These are phyloP conservation scores for Malthinus seriepunctatus DNA, from an alignment of 2,888 invertebrate species.

Conservation along the genomic window DNA sequence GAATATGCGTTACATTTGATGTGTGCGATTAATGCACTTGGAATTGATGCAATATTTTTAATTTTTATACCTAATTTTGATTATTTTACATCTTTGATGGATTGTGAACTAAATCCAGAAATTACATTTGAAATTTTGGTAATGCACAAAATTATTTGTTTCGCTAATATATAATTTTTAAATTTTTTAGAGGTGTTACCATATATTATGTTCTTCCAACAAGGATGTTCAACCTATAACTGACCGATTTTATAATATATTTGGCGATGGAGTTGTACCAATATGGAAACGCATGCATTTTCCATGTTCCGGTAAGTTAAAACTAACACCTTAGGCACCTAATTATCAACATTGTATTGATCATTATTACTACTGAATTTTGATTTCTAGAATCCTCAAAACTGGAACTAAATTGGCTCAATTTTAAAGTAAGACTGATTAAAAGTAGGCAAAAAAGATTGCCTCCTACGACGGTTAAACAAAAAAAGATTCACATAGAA, in stretches of 20 bases:
- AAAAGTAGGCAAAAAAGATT: slow-evolving; percentile 15
- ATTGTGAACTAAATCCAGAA: slow-evolving; percentile 30
- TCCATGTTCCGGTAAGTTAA: not conserved
- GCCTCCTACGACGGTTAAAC: not conserved
- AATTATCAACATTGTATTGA: too few species aligned
- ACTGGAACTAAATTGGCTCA: slow-evolving; percentile 29
- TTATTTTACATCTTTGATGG: slow-evolving; percentile 37
- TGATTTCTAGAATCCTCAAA: slow-evolving; percentile 22
- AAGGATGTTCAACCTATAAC: slow-evolving; percentile 33
- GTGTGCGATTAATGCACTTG: slow-evolving; percentile 44
- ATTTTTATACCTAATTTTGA: slow-evolving; percentile 44
- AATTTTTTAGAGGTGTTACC: slow-evolving; percentile 42
- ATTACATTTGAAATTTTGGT: slow-evolving; percentile 42
- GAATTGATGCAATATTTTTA: slow-evolving; percentile 42
- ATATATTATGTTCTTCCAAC: slow-evolving; percentile 39
- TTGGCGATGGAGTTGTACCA: slow-evolving; percentile 38
- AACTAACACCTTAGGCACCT: too few species aligned
- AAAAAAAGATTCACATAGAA: slow-evolving; percentile 18
- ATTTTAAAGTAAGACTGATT: slow-evolving; percentile 28
- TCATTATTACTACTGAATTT: too few species aligned
- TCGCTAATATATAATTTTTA: not conserved
- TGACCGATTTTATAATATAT: slow-evolving; percentile 36
- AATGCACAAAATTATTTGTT: slow-evolving; percentile 20
- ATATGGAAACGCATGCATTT: slow-evolving; percentile 33
- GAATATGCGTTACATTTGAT: slow-evolving; percentile 42